These are phyloP conservation scores for Simalia tracyae DNA, from an alignment of 2,797 vertebrate genomes.

Conservation along the genomic window DNA sequence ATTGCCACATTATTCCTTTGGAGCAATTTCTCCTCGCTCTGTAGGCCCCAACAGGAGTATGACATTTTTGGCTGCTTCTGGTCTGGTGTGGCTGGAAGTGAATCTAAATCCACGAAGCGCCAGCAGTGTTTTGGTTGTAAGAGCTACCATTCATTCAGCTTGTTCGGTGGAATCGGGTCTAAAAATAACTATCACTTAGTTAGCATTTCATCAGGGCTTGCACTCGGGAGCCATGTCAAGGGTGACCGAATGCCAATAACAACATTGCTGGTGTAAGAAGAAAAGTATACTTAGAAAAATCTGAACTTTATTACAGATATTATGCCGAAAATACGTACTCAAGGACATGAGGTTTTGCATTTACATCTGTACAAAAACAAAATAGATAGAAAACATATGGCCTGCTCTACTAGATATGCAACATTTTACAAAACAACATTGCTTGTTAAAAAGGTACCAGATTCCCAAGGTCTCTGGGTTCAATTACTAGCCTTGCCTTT, in stretches of 20 bases:
- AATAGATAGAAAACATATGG: constrained; percentile 64
- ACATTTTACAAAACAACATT: constrained; percentile 68
- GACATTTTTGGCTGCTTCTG: not conserved
- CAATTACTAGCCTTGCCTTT: constrained; percentile 32
- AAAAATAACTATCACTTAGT: rapidly evolving
- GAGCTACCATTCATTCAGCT: too few species aligned
- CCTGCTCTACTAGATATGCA: constrained; percentile 58
- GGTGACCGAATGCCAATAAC: not conserved
- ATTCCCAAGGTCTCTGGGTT: constrained; percentile 63
- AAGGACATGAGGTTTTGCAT: constrained; percentile 63
- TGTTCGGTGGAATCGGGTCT: too few species aligned
- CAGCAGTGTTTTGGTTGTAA: not conserved
- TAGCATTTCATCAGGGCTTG: not conserved
- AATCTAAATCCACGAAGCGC: not conserved
- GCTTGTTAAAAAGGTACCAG: constrained; percentile 66
- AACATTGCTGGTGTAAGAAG: not conserved
- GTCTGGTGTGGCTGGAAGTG: not conserved
- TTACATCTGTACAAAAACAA: constrained; percentile 72
- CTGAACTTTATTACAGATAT: constrained; percentile 74
- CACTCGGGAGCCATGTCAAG: not conserved
- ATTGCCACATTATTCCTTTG: too few species aligned
- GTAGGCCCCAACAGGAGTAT: not conserved
- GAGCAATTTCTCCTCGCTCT: not conserved
- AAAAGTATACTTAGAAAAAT: constrained; percentile 72
- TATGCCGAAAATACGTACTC: constrained; percentile 72